phyloP scores from a whole-genome alignment of 2,888 invertebrate genomes.

The Drosophila prostipennis region DNA sequence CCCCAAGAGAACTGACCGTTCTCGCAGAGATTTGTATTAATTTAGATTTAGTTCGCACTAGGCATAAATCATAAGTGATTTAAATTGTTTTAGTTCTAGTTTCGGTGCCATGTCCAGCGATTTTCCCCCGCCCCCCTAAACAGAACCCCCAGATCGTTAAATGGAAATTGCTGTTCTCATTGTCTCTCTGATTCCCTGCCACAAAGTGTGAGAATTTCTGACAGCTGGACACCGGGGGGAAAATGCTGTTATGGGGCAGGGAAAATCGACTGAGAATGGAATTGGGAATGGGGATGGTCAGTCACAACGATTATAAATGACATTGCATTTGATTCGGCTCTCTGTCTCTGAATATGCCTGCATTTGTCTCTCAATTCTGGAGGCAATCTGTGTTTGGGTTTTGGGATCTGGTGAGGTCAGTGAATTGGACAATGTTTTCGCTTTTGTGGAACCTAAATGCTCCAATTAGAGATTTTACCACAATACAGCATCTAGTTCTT shows the following conservation, averaged over 20 bases:
- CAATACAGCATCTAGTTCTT: too few relatives aligned
- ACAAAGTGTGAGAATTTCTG: constrained; percentile 44
- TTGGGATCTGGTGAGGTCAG: constrained; percentile 40
- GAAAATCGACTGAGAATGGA: not conserved
- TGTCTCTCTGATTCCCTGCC: constrained; percentile 28
- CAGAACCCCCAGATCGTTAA: constrained; percentile 47
- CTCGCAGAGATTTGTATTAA: constrained; percentile 34
- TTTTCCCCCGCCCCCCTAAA: constrained; percentile 16
- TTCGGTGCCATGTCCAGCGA: constrained; percentile 14
- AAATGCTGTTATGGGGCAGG: constrained; percentile 6
- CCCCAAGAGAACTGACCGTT: constrained; percentile 1
- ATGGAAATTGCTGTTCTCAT: constrained; percentile 61
- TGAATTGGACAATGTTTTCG: not conserved
- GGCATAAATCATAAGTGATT: constrained; percentile 56
- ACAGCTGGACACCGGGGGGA: constrained; percentile 37
- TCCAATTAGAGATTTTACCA: not conserved
- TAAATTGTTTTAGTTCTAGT: constrained; percentile 65
- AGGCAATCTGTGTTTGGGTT: constrained; percentile 51
- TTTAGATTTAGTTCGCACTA: constrained; percentile 36
- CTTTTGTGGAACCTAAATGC: not conserved
- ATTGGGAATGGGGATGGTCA: constrained; percentile 35
- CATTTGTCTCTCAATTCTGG: constrained; percentile 45
- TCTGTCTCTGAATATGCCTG: constrained; percentile 64
- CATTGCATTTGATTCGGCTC: constrained; percentile 63
- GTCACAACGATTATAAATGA: constrained; percentile 78